Base-by-base conservation (phyloP, 2,113 vertebrate genomes). In the Pelusios castaneus region DNA sequence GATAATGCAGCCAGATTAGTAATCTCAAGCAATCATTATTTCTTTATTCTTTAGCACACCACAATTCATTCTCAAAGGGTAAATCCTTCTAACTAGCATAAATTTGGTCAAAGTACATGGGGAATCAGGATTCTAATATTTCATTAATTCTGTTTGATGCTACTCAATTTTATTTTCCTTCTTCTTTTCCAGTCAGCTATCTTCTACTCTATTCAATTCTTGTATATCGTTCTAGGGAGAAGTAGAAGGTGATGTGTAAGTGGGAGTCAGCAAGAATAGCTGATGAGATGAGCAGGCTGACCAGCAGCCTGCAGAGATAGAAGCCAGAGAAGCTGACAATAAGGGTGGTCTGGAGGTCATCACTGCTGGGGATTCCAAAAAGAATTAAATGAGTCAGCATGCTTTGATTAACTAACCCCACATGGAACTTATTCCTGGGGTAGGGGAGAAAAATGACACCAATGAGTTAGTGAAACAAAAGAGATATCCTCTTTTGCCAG, bases 181-280 rank as follows among this genome's bases (percentile, higher is more conserved):
- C 49, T 51, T 51, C 49, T 51, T 51, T 51, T 51, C 49, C 49
- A 51, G 8, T 51, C 49, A 51, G 13, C 49, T 14, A 51, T 51
- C 49, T 13, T 51, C 49, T 51, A 13, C 13, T 51, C 49, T 51
- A 51, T 51, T 51, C 49, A 51, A 11, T 10, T 51, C 9, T 51
- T 51, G 12, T 13, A 51, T 8, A 51, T 51, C 49, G 12, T 51
- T 12, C 12, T 51, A 51, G 95, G 80, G 98, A 98, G 89, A 97
- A 98, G 16, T 96, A 97, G 96, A 97, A 97, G 7, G 97, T 97
- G 1, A 93, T 97, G 49, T 80, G 86, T n/a, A 98, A 97, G 47
- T 41, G 94, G 3, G 93, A 67, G 77, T 98, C 97, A 0, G 91
- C 93, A 45, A 89, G 31, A 14, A 94, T 96, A 82, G 97, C 77